Evolutionary conservation across 2,797 vertebrate genomes (phyloP).

Genomic region (Trematomus bernacchii): DNA sequence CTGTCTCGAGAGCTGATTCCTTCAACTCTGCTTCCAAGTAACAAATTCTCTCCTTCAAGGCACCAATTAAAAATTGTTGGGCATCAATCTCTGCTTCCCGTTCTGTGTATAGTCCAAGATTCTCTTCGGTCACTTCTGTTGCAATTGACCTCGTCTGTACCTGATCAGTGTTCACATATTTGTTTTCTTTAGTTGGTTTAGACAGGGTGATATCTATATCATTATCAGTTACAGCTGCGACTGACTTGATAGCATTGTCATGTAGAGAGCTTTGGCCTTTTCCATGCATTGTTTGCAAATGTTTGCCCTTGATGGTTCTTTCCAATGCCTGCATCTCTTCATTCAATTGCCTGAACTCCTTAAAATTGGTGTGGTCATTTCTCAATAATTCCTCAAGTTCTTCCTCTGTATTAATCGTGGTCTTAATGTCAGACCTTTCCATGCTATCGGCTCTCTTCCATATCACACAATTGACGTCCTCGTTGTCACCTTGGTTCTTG

Average conservation of each 20-base stretch:
- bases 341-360: conserved; percentile 89
- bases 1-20: conserved; percentile 91
- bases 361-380: conserved; percentile 80
- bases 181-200: conserved; percentile 63
- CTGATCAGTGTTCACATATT: conserved; percentile 81
- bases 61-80: conserved; percentile 90
- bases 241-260: conserved; percentile 74
- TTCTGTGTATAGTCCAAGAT: conserved; percentile 88
- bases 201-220: conserved; percentile 64
- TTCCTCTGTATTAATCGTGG: conserved; percentile 52
- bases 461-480: conserved; percentile 71
- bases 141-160: conserved; percentile 80
- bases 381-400: conserved; percentile 77
- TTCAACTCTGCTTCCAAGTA: conserved; percentile 92
- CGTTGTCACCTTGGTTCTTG: conserved; percentile 82
- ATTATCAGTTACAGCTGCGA: conserved; percentile 81
- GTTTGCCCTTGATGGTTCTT: conserved; percentile 88
- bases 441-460: conserved; percentile 85
- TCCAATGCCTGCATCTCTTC: conserved; percentile 92
- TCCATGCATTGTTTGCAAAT: conserved; percentile 68
- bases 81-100: conserved; percentile 89
- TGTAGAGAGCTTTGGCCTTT: conserved; percentile 50
- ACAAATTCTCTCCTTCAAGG: conserved; percentile 90
- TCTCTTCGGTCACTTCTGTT: conserved; percentile 88
- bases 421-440: conserved; percentile 78